phyloP scores from a whole-genome alignment of 2,888 invertebrate genomes.

The Copidosoma aretas region DNA sequence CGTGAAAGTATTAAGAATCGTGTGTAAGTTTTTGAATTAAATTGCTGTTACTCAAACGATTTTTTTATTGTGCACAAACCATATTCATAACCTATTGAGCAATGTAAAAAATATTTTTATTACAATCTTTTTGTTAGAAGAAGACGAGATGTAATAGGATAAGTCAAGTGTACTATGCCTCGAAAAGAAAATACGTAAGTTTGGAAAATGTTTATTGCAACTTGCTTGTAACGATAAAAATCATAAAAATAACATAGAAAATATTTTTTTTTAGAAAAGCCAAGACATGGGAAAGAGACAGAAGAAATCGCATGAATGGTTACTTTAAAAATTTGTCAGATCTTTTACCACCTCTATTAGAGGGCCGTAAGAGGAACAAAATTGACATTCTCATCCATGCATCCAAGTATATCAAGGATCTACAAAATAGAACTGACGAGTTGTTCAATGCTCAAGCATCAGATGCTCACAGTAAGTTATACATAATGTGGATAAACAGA shows the following conservation, averaged over 20 bases:
- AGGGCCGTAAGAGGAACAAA: conserved; percentile 68
- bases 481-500: not conserved
- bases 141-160: conserved; percentile 6
- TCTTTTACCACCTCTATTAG: conserved; percentile 65
- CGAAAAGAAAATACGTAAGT: conserved; percentile 61
- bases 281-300: conserved; percentile 74
- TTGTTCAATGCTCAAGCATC: conserved; percentile 55
- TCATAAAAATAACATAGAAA: conserved; percentile 14
- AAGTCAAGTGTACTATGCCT: conserved; percentile 54
- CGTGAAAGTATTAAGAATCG: too few species aligned
- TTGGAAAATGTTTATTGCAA: conserved; percentile 16
- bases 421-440: conserved; percentile 57
- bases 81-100: too few species aligned
- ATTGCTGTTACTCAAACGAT: too few species aligned
- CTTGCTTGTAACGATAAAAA: conserved; percentile 5
- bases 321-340: conserved; percentile 64
- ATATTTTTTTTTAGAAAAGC: conserved; percentile 65
- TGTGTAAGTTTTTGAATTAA: too few species aligned
- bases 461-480: conserved; percentile 56
- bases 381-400: conserved; percentile 63
- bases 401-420: conserved; percentile 59
- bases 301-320: conserved; percentile 71
- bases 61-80: too few species aligned
- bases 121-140: not conserved
- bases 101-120: not conserved